phyloP scores from a whole-genome alignment of 2,888 invertebrate genomes.

The Tridacna crocea region DNA sequence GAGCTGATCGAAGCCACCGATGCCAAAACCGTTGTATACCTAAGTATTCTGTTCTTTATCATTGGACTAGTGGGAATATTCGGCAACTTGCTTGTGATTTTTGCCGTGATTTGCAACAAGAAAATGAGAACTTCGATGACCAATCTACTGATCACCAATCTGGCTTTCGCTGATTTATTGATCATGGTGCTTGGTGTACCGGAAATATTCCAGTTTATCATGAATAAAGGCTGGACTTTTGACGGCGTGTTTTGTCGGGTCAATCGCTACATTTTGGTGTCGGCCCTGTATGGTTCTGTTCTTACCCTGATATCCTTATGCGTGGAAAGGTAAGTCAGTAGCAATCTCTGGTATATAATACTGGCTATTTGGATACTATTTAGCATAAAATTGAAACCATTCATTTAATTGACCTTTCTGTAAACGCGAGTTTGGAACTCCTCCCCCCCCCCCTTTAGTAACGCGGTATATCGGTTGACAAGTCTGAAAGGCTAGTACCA shows the following conservation, averaged over 20 bases:
- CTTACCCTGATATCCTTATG: conserved; percentile 68
- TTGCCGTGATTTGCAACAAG: conserved; percentile 81
- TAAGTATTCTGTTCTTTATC: conserved; percentile 73
- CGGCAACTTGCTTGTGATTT: conserved; percentile 83
- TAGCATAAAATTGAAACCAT: no score
- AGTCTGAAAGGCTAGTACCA: no score
- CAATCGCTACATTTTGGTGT: conserved; percentile 65
- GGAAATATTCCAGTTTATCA: conserved; percentile 83
- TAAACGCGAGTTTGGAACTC: no score
- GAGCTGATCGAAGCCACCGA: conserved; percentile 42
- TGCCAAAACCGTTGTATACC: conserved; percentile 42
- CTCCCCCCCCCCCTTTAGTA: no score
- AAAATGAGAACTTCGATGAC: conserved; percentile 83
- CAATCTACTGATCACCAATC: conserved; percentile 82
- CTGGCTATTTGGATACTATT: no score
- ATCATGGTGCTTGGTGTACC: conserved; percentile 83
- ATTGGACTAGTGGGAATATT: conserved; percentile 81
- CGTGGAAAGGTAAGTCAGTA: conserved; percentile 62
- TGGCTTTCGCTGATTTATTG: conserved; percentile 83
- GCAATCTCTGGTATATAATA: not conserved
- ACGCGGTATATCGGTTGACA: no score
- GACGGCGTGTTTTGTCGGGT: conserved; percentile 53
- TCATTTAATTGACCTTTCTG: no score
- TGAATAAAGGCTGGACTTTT: conserved; percentile 72
- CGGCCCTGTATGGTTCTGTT: conserved; percentile 66